phyloP scores from a whole-genome alignment of 2,888 invertebrate genomes.

The Pristionchus entomophagus region DNA sequence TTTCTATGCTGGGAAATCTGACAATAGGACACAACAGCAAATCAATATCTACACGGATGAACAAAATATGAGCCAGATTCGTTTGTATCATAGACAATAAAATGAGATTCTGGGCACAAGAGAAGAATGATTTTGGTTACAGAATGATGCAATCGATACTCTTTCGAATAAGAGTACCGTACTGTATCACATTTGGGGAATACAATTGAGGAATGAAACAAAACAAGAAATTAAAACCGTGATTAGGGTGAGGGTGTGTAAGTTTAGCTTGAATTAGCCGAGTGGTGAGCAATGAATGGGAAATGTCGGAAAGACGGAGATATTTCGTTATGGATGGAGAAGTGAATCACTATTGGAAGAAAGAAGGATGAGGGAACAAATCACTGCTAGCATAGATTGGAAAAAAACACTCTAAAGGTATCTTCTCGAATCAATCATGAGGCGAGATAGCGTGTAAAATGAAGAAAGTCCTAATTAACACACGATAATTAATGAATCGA shows the following conservation, averaged over 20 bases:
- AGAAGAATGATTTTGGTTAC: too few species aligned
- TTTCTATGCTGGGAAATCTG: too few species aligned
- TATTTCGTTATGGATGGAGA: neutral
- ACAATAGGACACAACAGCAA: too few species aligned
- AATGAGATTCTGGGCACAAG: too few species aligned
- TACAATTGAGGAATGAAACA: too few species aligned
- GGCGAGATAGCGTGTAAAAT: neutral
- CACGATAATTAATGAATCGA: neutral
- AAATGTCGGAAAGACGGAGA: neutral
- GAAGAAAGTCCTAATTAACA: neutral
- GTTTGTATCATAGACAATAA: too few species aligned
- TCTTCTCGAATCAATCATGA: neutral
- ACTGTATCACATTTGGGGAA: constrained; percentile 11
- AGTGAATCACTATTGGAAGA: neutral
- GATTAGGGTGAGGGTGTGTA: neutral
- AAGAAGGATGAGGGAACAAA: neutral
- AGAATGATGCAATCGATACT: constrained; percentile 5
- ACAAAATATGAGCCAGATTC: too few species aligned
- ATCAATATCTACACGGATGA: too few species aligned
- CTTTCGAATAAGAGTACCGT: neutral
- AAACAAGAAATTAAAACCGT: too few species aligned
- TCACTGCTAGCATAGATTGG: too few species aligned
- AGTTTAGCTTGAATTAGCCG: constrained; percentile 22
- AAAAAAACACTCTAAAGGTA: neutral
- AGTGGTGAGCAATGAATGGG: constrained; percentile 4